These are phyloP conservation scores for Ellobius talpinus DNA, from an alignment of 2,113 vertebrate genomes.

Conservation along the genomic window DNA sequence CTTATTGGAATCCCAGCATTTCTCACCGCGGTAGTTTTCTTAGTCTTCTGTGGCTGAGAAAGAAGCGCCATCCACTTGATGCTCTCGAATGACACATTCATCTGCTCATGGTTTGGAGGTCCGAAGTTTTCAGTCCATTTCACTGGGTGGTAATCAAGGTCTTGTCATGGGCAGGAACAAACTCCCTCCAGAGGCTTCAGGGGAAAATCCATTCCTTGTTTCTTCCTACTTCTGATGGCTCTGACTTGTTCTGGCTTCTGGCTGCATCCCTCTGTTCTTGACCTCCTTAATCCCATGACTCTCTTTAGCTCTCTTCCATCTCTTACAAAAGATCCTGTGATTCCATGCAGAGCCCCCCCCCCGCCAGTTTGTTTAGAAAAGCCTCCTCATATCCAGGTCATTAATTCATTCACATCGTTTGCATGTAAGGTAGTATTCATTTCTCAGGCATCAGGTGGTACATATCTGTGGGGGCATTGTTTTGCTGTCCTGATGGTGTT, in stretches of 20 bases:
- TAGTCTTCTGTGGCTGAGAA: slow-evolving; percentile 2
- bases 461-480: neutral
- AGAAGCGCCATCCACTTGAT: neutral
- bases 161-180: neutral
- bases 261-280: neutral
- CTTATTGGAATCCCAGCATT: neutral
- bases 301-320: neutral
- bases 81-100: neutral
- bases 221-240: neutral
- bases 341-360: neutral
- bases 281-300: neutral
- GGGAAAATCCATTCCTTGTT: neutral
- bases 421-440: neutral
- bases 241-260: slow-evolving; percentile 6
- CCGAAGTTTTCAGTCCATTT: neutral
- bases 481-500: neutral
- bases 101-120: slow-evolving; percentile 9
- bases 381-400: neutral
- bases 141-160: neutral
- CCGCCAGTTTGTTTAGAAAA: neutral
- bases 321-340: neutral
- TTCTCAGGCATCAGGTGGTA: neutral
- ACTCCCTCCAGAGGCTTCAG: neutral
- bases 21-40: neutral
- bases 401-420: slow-evolving; percentile 10